These are phyloP conservation scores for Cherax quadricarinatus DNA, from an alignment of 1,140 invertebrate genomes.

Conservation along the genomic window DNA sequence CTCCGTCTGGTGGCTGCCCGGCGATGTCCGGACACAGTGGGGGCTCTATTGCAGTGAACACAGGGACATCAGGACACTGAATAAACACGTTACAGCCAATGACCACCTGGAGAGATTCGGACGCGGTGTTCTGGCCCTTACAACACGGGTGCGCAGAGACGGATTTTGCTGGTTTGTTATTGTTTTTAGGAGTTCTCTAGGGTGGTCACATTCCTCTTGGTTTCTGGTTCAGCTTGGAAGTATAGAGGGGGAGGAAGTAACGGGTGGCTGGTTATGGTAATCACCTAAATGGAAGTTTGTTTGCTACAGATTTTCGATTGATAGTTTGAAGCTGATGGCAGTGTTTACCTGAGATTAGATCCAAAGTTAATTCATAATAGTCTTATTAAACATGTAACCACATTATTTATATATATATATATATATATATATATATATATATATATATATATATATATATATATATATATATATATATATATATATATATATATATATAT, in stretches of 20 bases:
- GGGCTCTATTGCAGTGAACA: constrained; percentile 34
- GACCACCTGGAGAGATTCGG: constrained; percentile 30
- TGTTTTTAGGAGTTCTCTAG: constrained; percentile 6
- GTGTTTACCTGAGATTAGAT: too few relatives aligned
- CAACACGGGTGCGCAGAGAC: background rate
- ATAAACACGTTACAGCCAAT: constrained; percentile 45
- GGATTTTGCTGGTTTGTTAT: constrained; percentile 24
- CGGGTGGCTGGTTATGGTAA: background rate
- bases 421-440: too few relatives aligned
- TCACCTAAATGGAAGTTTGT: too few relatives aligned
- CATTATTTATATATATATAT: too few relatives aligned
- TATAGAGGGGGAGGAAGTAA: background rate
- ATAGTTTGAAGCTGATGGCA: too few relatives aligned
- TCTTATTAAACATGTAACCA: too few relatives aligned
- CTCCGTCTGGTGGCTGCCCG: background rate
- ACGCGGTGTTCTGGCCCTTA: background rate
- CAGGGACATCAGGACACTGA: constrained; percentile 24
- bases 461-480: too few relatives aligned
- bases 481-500: too few relatives aligned
- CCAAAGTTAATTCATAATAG: too few relatives aligned
- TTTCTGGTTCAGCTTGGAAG: background rate
- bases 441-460: too few relatives aligned
- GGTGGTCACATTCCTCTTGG: background rate
- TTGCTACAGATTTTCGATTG: too few relatives aligned
- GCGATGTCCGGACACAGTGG: background rate